These are phyloP conservation scores for Cassiopea andromeda DNA, from an alignment of 30 jellyfish, hydroid and myxozoan species.

Conservation along the genomic window DNA sequence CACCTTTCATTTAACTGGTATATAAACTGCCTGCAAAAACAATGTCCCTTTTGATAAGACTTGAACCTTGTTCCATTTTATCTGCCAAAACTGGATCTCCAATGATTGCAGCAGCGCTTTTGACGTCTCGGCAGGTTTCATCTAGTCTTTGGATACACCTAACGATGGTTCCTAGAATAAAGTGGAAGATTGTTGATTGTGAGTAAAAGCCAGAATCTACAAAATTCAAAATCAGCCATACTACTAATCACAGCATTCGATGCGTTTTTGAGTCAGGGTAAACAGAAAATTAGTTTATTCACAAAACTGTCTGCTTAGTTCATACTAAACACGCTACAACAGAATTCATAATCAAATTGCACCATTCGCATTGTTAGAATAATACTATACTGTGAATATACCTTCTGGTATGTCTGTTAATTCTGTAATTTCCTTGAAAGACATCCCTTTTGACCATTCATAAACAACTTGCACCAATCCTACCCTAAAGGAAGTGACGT, in stretches of 20 bases:
- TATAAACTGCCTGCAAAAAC: constrained; percentile 98
- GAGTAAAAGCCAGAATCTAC: not conserved
- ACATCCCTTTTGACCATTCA: constrained; percentile 98
- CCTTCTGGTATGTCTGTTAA: constrained; percentile 97
- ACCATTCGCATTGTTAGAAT: too few species aligned
- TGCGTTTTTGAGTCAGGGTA: too few species aligned
- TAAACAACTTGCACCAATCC: constrained; percentile 98
- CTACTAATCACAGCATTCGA: not conserved
- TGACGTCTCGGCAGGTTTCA: constrained; percentile 94
- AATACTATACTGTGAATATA: not conserved
- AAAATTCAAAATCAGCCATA: not conserved
- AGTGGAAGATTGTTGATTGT: not conserved
- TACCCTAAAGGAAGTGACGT: constrained; percentile 66
- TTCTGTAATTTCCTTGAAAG: constrained; percentile 85
- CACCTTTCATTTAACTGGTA: constrained; percentile 46
- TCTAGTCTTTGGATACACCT: constrained; percentile 95
- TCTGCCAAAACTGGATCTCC: constrained; percentile 94
- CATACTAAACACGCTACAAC: too few species aligned
- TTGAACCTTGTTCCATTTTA: constrained; percentile 89
- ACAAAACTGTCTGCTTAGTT: too few species aligned
- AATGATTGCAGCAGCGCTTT: constrained; percentile 84
- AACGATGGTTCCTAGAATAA: constrained; percentile 84
- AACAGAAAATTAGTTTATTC: too few species aligned
- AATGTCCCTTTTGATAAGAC: constrained; percentile 90
- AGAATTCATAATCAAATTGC: too few species aligned